A percentile compares a stretch with the other conserved stretches of the same genome.
Conservation (phyloP, 53 echinoderm and acorn worm species). For the Holothuria scabra region DNA sequence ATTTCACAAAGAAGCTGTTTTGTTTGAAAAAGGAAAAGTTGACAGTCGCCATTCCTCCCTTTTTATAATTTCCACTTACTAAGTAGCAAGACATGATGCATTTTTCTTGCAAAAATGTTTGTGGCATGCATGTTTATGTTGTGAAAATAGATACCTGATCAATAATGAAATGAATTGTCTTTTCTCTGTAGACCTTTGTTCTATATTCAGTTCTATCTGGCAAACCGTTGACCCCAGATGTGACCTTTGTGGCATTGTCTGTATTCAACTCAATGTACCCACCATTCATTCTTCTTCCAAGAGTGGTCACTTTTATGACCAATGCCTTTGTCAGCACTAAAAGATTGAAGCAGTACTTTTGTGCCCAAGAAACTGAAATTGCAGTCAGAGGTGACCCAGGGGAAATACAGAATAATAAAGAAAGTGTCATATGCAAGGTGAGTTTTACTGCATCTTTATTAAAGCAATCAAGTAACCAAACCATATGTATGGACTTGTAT, state of each 20-base stretch:
- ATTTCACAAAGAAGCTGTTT: no score
- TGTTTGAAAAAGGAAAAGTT: no score
- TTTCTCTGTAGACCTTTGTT: constrained; percentile 65
- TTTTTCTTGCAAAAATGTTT: no score
- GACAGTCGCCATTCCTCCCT: no score
- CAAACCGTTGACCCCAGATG: constrained; percentile 76
- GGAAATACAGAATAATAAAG: background rate
- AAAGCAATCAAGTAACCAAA: background rate
- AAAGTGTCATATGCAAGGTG: constrained; percentile 9
- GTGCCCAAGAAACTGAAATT: constrained; percentile 81
- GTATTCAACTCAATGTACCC: constrained; percentile 86
- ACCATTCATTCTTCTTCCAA: constrained; percentile 79
- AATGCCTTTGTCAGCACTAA: constrained; percentile 82
- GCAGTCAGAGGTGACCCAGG: constrained; percentile 28
- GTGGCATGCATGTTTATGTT: no score
- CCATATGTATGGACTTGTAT: no score
- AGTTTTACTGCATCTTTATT: background rate
- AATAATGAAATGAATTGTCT: background rate
- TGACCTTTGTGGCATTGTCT: constrained; percentile 79
- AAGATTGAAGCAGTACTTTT: constrained; percentile 72
- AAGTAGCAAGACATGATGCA: no score
- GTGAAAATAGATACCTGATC: no score
- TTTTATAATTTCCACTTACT: no score
- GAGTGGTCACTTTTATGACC: constrained; percentile 73
- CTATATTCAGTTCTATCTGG: constrained; percentile 72